Percentiles rank a stretch among this genome's conserved stretches.
Evolutionary conservation across 2,113 vertebrate genomes (phyloP).

Genomic region (Sinocyclocheilus rhinocerous): DNA sequence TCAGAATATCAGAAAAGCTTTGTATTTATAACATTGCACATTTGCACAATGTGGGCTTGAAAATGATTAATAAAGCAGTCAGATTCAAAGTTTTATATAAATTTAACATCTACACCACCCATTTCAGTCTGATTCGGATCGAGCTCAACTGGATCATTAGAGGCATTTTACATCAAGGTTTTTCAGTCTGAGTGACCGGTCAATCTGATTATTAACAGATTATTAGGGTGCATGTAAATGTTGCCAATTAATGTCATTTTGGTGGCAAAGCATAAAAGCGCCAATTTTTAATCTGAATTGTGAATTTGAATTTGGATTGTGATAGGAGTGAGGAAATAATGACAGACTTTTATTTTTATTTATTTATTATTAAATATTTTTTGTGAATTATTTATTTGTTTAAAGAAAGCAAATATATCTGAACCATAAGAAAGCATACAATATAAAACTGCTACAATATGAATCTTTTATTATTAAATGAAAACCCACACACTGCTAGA

Average conservation of each 20-base stretch:
- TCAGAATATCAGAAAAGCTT: neutral
- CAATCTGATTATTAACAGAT: neutral
- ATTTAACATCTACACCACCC: no score
- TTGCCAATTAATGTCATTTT: no score
- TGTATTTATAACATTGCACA: neutral
- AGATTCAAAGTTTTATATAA: no score
- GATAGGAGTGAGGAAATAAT: neutral
- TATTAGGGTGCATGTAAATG: neutral
- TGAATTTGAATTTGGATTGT: no score
- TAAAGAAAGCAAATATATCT: neutral
- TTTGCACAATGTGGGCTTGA: neutral
- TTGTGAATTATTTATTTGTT: neutral
- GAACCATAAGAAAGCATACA: neutral
- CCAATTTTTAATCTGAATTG: no score
- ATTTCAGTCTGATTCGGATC: neutral
- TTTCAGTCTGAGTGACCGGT: neutral
- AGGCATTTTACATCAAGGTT: neutral
- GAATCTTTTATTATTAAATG: constrained; percentile 1
- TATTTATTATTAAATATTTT: neutral
- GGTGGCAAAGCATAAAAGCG: no score
- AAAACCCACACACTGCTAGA: neutral
- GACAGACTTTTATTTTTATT: neutral
- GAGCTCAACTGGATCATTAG: neutral
- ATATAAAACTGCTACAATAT: neutral
- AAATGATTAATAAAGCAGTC: neutral